phyloP scores from a whole-genome alignment of 2,113 vertebrate genomes.

The Nothocercus nigrocapillus region DNA sequence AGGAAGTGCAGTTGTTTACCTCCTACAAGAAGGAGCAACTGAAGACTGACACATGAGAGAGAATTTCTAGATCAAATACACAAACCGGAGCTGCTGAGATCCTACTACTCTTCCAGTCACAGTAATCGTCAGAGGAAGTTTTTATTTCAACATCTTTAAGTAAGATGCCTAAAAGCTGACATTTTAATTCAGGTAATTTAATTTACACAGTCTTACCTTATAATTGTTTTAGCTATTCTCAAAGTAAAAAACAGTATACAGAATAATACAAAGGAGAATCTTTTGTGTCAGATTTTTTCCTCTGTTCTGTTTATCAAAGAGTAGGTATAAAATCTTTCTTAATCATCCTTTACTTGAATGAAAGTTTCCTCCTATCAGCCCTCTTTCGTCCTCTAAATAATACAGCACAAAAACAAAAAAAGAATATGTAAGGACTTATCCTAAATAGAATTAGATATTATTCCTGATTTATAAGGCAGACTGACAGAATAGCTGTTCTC shows the following conservation, averaged over 20 bases:
- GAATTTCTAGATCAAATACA: not conserved
- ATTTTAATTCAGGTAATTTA: not conserved
- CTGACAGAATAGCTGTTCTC: not conserved
- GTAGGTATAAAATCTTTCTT: not conserved
- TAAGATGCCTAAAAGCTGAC: not conserved
- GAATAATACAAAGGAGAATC: not conserved
- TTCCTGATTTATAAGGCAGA: not conserved
- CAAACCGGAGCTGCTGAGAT: not conserved
- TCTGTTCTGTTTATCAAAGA: not conserved
- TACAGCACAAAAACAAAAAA: not conserved
- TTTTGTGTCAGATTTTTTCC: not conserved
- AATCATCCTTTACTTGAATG: not conserved
- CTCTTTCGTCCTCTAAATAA: not conserved
- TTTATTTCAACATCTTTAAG: not conserved
- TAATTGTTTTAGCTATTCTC: not conserved
- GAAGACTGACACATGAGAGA: not conserved
- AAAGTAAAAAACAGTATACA: not conserved
- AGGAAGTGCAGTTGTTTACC: not conserved
- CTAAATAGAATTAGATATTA: not conserved
- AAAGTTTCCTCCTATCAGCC: not conserved
- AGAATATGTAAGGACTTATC: not conserved
- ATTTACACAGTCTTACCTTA: accelerated
- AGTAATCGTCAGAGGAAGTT: not conserved
- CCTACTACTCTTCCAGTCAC: not conserved
- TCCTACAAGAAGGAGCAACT: not conserved